These are phyloP conservation scores for Parnassius smintheus DNA, from an alignment of 2,888 invertebrate genomes.

Conservation along the genomic window DNA sequence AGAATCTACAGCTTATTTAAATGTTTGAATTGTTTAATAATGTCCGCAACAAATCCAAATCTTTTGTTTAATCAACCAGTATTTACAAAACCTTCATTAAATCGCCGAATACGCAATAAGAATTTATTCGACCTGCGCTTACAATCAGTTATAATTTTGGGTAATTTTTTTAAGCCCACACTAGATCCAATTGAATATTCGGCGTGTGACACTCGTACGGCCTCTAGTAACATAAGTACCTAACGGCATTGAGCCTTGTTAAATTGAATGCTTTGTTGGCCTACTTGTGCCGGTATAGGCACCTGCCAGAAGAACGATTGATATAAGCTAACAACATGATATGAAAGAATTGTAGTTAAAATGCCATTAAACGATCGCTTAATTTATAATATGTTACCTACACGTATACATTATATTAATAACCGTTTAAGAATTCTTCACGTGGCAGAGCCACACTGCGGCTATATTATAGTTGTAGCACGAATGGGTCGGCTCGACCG, in stretches of 20 bases:
- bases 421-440: too few species aligned
- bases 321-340: constrained; percentile 15
- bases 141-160: constrained; percentile 20
- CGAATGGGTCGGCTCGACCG: too few species aligned
- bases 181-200: constrained; percentile 66
- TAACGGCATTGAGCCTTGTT: constrained; percentile 59
- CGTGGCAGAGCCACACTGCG: too few species aligned
- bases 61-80: constrained; percentile 1
- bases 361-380: constrained; percentile 12
- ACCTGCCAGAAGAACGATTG: constrained; percentile 22
- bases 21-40: too few species aligned
- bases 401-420: too few species aligned
- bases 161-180: constrained; percentile 37
- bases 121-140: constrained; percentile 11
- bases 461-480: too few species aligned
- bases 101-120: constrained; percentile 6
- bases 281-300: constrained; percentile 12
- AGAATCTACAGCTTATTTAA: constrained; percentile 1
- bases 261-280: constrained; percentile 51
- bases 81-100: neutral
- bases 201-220: constrained; percentile 63
- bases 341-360: constrained; percentile 19
- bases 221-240: constrained; percentile 59
- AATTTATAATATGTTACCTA: constrained; percentile 1
- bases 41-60: neutral